Conservation (phyloP, 1,140 invertebrate species). For the Luehdorfia chinensis region DNA sequence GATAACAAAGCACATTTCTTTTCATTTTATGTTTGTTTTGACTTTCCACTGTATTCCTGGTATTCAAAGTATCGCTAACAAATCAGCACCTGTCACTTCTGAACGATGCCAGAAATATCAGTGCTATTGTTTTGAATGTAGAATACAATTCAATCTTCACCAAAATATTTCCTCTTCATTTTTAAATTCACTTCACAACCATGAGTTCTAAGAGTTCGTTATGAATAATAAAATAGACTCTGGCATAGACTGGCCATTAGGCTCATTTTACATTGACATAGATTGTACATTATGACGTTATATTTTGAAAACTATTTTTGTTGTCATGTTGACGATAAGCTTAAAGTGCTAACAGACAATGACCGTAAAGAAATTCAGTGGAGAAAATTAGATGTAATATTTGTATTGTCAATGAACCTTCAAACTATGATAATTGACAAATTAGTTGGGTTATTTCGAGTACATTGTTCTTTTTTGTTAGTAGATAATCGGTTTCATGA, state of each 20-base stretch:
- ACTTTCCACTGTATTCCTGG: constrained; percentile 43
- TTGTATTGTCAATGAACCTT: constrained; percentile 9
- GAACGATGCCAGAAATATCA: constrained; percentile 41
- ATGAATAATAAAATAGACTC: not conserved
- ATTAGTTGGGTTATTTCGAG: constrained; percentile 20
- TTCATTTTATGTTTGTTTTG: constrained; percentile 41
- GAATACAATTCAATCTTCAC: constrained; percentile 50
- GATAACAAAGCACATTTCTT: constrained; percentile 30
- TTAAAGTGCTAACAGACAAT: constrained; percentile 47
- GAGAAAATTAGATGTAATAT: constrained; percentile 23
- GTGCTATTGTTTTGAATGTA: constrained; percentile 49
- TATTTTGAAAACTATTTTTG: constrained; percentile 26
- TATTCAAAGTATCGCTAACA: constrained; percentile 44
- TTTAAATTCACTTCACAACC: not conserved
- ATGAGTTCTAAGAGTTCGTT: not conserved
- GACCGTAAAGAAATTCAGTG: constrained; percentile 26
- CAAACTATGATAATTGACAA: constrained; percentile 40
- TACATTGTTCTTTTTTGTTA: constrained; percentile 27
- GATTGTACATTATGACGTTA: constrained; percentile 6
- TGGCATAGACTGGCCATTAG: no score
- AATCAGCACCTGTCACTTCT: constrained; percentile 56
- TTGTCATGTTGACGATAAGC: constrained; percentile 44
- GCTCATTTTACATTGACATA: constrained; percentile 20
- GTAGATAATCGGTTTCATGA: constrained; percentile 33
- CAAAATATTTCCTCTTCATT: constrained; percentile 27